Conservation (phyloP, 2,888 invertebrate species). For the Apodemia mormo region DNA sequence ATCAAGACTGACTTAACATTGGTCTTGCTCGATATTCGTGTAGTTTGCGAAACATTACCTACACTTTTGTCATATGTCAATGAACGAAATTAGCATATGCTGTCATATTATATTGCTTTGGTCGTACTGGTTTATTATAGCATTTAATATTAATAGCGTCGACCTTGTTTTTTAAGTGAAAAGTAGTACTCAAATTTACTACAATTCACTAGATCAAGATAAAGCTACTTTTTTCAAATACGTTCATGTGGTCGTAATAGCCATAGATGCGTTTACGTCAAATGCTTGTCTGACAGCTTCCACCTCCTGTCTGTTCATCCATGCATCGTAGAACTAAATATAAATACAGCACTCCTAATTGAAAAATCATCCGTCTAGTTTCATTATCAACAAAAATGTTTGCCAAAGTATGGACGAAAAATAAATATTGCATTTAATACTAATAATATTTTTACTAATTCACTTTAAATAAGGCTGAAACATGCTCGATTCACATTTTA, state of each 20-base stretch:
- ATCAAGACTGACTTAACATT: constrained; percentile 20
- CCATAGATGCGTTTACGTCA: background rate
- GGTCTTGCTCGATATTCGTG: constrained; percentile 25
- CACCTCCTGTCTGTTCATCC: constrained; percentile 29
- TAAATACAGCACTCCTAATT: constrained; percentile 30
- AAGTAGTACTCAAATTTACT: no score
- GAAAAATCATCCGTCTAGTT: constrained; percentile 30
- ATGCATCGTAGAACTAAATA: constrained; percentile 25
- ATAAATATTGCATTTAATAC: no score
- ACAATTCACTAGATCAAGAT: background rate
- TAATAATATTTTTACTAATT: no score
- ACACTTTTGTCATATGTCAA: background rate
- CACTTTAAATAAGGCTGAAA: no score
- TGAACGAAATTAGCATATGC: background rate
- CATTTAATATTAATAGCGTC: no score
- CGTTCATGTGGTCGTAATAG: no score
- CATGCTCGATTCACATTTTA: no score
- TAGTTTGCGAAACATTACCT: background rate
- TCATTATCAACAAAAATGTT: constrained; percentile 35
- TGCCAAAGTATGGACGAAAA: constrained; percentile 37
- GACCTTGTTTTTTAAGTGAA: no score
- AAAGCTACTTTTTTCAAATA: no score
- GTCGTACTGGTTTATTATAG: background rate
- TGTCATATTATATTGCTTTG: background rate
- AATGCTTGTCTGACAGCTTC: constrained; percentile 32